phyloP scores from a whole-genome alignment of 2,888 invertebrate species.

The Stenurella melanura region DNA sequence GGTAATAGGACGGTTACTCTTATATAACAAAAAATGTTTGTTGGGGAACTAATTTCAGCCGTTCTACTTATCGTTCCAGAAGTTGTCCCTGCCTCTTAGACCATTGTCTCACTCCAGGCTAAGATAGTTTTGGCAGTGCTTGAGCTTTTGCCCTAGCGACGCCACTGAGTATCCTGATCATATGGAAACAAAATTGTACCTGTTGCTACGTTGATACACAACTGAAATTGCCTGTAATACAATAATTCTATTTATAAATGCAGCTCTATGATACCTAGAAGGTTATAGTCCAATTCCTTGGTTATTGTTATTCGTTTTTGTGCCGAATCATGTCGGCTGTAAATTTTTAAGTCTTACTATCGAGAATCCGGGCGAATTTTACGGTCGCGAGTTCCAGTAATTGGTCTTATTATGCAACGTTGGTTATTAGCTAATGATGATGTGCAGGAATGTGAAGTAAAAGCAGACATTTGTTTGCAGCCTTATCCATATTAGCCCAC shows the following conservation, averaged over 20 bases:
- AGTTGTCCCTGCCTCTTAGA: too few species aligned
- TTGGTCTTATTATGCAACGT: not conserved
- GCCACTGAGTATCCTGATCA: too few species aligned
- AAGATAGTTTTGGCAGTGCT: too few species aligned
- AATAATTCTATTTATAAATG: conserved; percentile 9
- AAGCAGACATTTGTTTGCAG: not conserved
- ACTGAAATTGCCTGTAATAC: conserved; percentile 9
- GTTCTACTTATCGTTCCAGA: too few species aligned
- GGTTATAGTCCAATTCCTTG: conserved; percentile 30
- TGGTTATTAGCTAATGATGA: not conserved
- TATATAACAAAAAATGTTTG: too few species aligned
- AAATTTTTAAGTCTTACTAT: conserved; percentile 1
- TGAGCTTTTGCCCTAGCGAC: too few species aligned
- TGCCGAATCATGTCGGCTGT: not conserved
- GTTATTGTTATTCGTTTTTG: conserved; percentile 28
- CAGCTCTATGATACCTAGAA: conserved; percentile 5
- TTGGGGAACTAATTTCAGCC: too few species aligned
- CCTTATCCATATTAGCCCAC: too few species aligned
- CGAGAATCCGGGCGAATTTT: conserved; percentile 3
- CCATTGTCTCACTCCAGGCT: too few species aligned
- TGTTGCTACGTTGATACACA: not conserved
- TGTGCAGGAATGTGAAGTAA: not conserved
- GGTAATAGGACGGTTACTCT: too few species aligned
- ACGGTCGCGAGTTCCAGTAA: not conserved
- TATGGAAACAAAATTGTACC: too few species aligned